Evolutionary conservation across 1,140 invertebrate genomes (phyloP).

Genomic region (Pseudomyrmex gracilis): DNA sequence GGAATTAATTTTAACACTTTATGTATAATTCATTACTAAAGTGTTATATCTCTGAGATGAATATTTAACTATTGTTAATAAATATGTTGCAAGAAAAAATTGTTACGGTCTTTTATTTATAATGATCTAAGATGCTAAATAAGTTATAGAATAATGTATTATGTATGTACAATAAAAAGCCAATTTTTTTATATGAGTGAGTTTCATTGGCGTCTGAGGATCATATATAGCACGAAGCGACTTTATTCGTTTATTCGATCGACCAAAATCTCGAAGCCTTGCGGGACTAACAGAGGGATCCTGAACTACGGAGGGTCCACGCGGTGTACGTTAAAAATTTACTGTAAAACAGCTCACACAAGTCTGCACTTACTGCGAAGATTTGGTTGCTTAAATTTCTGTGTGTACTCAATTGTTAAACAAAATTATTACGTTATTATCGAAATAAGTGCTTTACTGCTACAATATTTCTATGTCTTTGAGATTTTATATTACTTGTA

Average conservation of each 20-base stretch:
- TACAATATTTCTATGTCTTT: background rate
- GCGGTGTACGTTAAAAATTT: constrained; percentile 71
- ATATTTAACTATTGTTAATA: too few relatives aligned
- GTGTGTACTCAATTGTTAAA: constrained; percentile 17
- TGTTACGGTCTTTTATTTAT: background rate
- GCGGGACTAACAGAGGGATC: constrained; percentile 72
- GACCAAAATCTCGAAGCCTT: constrained; percentile 72
- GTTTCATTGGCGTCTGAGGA: constrained; percentile 59
- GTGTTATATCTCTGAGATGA: too few relatives aligned
- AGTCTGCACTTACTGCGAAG: constrained; percentile 73
- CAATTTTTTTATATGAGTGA: constrained; percentile 64
- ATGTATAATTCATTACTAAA: too few relatives aligned
- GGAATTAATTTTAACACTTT: too few relatives aligned
- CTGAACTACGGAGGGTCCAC: constrained; percentile 70
- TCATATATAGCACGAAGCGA: constrained; percentile 66
- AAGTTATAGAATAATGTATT: background rate
- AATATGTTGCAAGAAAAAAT: background rate
- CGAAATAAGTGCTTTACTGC: background rate
- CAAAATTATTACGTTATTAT: background rate
- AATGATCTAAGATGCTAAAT: background rate
- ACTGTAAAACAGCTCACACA: constrained; percentile 74
- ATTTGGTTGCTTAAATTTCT: constrained; percentile 56
- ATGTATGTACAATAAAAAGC: constrained; percentile 28
- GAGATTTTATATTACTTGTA: constrained; percentile 6
- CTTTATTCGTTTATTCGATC: constrained; percentile 76